A percentile compares a stretch with the other conserved stretches of the same genome.
Evolutionary conservation across 53 echinoderm and acorn worm genomes (phyloP).

Genomic region (Zoroaster sp.): DNA sequence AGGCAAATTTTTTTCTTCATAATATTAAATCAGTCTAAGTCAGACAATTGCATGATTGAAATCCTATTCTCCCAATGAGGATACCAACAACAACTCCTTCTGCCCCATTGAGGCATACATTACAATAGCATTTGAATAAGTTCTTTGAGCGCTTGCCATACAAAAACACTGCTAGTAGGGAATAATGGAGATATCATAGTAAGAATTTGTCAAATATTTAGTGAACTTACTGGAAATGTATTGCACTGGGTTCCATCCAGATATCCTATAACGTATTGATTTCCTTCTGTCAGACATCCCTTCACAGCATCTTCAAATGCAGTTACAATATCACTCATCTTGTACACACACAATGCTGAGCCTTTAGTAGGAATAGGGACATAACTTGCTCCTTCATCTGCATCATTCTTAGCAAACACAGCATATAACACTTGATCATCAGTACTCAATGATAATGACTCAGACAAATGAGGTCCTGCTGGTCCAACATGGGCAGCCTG

Average conservation of each 20-base stretch:
- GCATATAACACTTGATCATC: conserved; percentile 31
- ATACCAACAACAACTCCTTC: too few relatives aligned
- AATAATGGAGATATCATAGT: neutral
- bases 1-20: too few relatives aligned
- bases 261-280: neutral
- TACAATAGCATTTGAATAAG: too few relatives aligned
- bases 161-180: too few relatives aligned
- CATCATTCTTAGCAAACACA: conserved; percentile 54
- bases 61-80: too few relatives aligned
- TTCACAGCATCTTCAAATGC: conserved; percentile 41
- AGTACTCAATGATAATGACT: neutral
- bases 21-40: too few relatives aligned
- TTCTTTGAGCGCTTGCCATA: too few relatives aligned
- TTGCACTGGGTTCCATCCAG: neutral
- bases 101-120: too few relatives aligned
- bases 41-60: too few relatives aligned
- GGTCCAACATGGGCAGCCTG: conserved; percentile 53
- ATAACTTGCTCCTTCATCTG: neutral
- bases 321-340: conserved; percentile 62
- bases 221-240: neutral
- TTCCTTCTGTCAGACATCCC: conserved; percentile 1
- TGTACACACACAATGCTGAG: conserved; percentile 75
- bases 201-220: neutral
- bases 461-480: conserved; percentile 38
- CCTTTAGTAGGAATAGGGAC: neutral